A percentile compares a stretch with the other conserved stretches of the same genome.
Conservation (phyloP, 2,113 vertebrate genomes). For the Odocoileus hemionus region DNA sequence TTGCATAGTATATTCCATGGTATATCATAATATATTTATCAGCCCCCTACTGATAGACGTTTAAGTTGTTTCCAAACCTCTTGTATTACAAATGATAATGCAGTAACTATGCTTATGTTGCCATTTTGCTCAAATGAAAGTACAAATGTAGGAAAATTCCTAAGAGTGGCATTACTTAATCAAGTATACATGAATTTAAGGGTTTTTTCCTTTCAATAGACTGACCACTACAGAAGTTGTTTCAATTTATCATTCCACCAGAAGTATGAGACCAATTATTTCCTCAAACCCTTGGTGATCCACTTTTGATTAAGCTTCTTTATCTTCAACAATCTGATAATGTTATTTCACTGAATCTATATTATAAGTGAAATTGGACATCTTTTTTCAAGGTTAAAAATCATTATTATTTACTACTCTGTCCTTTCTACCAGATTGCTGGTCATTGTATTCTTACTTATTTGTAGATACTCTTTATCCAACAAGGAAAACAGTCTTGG, state of each 20-base stretch:
- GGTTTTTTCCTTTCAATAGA: neutral
- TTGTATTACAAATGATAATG: neutral
- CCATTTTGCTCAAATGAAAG: neutral
- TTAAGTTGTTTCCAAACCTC: neutral
- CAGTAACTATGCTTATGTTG: neutral
- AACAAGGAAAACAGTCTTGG: neutral
- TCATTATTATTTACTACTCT: neutral
- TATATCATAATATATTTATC: neutral
- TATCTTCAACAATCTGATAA: neutral
- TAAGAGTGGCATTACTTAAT: neutral
- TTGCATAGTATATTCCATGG: neutral
- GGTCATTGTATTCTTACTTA: neutral
- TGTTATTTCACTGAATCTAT: neutral
- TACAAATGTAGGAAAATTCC: neutral
- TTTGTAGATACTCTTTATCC: neutral
- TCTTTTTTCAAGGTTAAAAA: neutral
- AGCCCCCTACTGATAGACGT: neutral
- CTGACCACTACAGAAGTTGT: neutral
- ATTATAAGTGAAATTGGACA: neutral
- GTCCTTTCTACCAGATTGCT: neutral
- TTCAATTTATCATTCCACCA: neutral
- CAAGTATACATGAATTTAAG: neutral
- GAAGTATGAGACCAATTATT: neutral
- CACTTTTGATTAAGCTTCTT: neutral
- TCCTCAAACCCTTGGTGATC: neutral